Base-by-base conservation (phyloP, 2,888 invertebrate species). In the Argyresthia albistria region DNA sequence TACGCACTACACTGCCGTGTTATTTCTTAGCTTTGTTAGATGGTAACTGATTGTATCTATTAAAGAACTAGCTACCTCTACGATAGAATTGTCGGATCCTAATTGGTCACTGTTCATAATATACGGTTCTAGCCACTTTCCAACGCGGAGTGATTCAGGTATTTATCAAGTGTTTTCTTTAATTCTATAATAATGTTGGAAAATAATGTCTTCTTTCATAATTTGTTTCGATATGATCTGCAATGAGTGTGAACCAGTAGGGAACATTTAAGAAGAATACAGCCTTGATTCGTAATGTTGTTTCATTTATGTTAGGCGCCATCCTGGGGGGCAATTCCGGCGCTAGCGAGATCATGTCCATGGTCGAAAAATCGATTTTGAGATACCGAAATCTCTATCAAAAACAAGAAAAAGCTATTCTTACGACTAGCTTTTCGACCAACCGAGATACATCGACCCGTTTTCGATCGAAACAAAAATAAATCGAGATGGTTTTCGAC, bases 61-160 rank as follows among this genome's bases (percentile, higher is more conserved):
- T 25, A 25, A 25, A 47, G 10, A 73, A 69, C 70, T 81, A 80
- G 78, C 72, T 70, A 72, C 69, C 71, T 77, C 75, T 65, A 65
- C 67, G 65, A 70, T 66, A 65, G 72, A 67, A 71, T 70, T 69
- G 78, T 50, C 43, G 9, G 50, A 35, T 16, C 35, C 42, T 25
- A 25, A 25, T 6, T 25, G 9, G 25, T 11, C 71, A 71, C 68
- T 67, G 64, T 69, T 71, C 64, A 73, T 72, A 70, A 73, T 76
- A 72, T 77, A 73, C 76, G 25, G 25, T 25, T 25, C 25, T 25
- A 25, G 25, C 78, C 79, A 73, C 80, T 76, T 70, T 70, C 80
- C 73, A 76, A 75, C 78, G 73, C 76, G 82, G 84, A 82, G 75
- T 75, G 69, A 74, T 73, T 80, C 84, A 87, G 86, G 86, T 87